Base-by-base conservation (phyloP, 2,888 invertebrate species). In the Cenopis cana region DNA sequence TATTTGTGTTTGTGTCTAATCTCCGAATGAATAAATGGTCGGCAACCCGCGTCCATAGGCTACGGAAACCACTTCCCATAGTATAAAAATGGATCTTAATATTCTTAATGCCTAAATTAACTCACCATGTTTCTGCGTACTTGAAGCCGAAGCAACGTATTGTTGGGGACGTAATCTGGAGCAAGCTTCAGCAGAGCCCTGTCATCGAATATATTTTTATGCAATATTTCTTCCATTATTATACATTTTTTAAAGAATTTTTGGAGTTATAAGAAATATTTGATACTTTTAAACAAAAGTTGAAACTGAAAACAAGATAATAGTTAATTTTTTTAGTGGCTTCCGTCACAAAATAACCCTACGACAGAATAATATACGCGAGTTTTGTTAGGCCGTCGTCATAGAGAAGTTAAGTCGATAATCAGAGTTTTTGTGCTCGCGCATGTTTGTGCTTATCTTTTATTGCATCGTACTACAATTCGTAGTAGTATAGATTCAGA, bases 171-270 rank as follows among this genome's bases (percentile, higher is more conserved):
- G 76, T 86, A 89, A 78, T 89, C 89, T 11, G 87, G 88, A 24
- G 85, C 83, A 50, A 87, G 79, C 76, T 85, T 85, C 20, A 74
- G 69, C 56, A 89, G 77, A 72, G 85, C 82, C 18, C 74, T 79
- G 33, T 86, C 82, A 33, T 79, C 73, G 74, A 88, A 89, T 74
- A 88, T 88, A 68, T 89, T 82, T 79, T 87, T 89, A 24, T 78
- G 78, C 56, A 88, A 73, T 75, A 90, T 78, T 74, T 88, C 82
- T 74, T 90, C 88, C 89, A 90, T 89, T 66, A 49, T 72, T n/a
- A 33, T 29, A 38, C 65, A 65, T 69, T 29, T 56, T 65, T 49
- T 46, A 46, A 46, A n/a, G 18, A 8, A 59, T 50, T 38, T 52
- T 38, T 1, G 5, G 18, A n/a, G 9, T 66, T 41, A n/a, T n/a